phyloP scores from a whole-genome alignment of 2,888 invertebrate genomes.

The Chironomus riparius region DNA sequence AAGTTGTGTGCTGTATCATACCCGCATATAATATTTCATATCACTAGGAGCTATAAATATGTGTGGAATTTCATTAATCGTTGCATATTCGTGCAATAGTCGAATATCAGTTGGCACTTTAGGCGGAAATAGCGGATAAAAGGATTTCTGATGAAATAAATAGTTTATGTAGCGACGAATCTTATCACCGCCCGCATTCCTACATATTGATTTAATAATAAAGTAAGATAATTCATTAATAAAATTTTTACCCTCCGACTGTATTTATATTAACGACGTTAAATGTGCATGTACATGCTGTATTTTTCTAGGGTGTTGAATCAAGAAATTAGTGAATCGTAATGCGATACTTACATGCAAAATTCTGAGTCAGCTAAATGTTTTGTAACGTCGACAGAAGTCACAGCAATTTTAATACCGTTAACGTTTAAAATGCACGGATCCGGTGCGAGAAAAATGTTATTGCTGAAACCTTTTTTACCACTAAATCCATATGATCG shows the following conservation, averaged over 20 bases:
- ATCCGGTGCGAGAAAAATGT: conserved; percentile 63
- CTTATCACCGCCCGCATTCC: conserved; percentile 52
- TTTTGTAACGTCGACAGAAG: conserved; percentile 74
- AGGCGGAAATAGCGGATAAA: conserved; percentile 75
- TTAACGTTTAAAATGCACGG: conserved; percentile 69
- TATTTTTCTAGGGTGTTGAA: not conserved
- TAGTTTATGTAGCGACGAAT: conserved; percentile 65
- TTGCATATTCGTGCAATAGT: conserved; percentile 62
- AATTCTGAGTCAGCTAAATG: conserved; percentile 75
- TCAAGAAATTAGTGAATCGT: not conserved
- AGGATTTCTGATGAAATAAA: conserved; percentile 65
- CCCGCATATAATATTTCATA: conserved; percentile 72
- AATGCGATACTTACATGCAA: conserved; percentile 49
- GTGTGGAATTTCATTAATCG: conserved; percentile 66
- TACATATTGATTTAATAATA: conserved; percentile 30
- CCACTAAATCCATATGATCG: conserved; percentile 51
- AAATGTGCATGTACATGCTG: not conserved
- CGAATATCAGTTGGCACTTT: conserved; percentile 60
- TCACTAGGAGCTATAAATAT: conserved; percentile 76
- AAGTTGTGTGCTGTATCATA: conserved; percentile 41
- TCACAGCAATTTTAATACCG: conserved; percentile 67
- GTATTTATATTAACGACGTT: not conserved
- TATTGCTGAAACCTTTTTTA: conserved; percentile 35
- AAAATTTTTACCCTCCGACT: not conserved
- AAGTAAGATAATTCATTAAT: conserved; percentile 22